phyloP scores from a whole-genome alignment of 2,888 invertebrate species.

The Callinectes sapidus region DNA sequence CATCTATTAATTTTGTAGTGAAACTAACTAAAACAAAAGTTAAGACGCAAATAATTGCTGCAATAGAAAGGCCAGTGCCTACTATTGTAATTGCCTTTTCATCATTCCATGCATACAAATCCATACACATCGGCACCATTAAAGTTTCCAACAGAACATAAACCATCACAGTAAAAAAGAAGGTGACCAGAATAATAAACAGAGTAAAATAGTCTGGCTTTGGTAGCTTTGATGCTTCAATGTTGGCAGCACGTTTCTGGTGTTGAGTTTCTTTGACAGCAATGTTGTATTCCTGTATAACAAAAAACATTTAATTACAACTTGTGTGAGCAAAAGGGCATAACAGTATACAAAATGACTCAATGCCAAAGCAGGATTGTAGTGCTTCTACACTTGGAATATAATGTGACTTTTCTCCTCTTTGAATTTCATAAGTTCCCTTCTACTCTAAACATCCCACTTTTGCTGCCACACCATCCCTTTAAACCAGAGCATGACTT shows the following conservation, averaged over 20 bases:
- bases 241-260: conserved; percentile 45
- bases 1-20: conserved; percentile 80
- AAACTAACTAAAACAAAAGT: conserved; percentile 83
- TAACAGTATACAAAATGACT: not conserved
- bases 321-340: not conserved
- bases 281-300: conserved; percentile 84
- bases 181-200: conserved; percentile 87
- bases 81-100: conserved; percentile 86
- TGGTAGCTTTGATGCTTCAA: conserved; percentile 77
- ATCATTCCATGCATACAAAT: conserved; percentile 91
- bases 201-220: conserved; percentile 86
- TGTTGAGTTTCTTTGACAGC: conserved; percentile 85
- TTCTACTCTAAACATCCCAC: no score
- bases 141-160: conserved; percentile 90
- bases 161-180: conserved; percentile 90
- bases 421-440: no score
- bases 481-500: no score
- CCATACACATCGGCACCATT: conserved; percentile 84
- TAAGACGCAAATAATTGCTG: conserved; percentile 85
- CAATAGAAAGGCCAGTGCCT: conserved; percentile 88
- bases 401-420: no score
- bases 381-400: no score
- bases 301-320: not conserved
- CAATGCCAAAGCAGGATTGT: no score
- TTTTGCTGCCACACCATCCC: no score